Conservation (phyloP, 2,888 invertebrate species). For the Lumbricus terrestris region DNA sequence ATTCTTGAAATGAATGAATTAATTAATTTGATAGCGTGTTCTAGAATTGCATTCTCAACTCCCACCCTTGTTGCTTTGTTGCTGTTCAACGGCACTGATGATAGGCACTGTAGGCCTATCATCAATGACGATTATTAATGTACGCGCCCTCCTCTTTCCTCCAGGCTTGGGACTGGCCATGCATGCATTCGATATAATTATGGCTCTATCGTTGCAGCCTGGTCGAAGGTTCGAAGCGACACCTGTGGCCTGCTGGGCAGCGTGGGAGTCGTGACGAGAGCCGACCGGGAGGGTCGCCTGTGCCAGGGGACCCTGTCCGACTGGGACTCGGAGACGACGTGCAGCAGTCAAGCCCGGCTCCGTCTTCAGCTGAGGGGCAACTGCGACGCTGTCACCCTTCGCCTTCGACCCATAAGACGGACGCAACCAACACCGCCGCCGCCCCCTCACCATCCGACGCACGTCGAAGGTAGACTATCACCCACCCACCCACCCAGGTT, state of each 20-base stretch:
- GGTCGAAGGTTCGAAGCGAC: conserved; percentile 8
- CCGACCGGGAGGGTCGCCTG: background rate
- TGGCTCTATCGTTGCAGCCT: conserved; percentile 4
- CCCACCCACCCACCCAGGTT: too few species aligned
- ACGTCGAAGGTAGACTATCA: background rate
- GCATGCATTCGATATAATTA: too few species aligned
- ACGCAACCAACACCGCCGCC: background rate
- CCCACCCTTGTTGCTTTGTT: too few species aligned
- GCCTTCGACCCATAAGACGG: background rate
- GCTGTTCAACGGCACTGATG: too few species aligned
- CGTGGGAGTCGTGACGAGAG: conserved; percentile 8
- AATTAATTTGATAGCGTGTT: too few species aligned
- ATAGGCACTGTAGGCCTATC: too few species aligned
- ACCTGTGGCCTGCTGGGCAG: conserved; percentile 22
- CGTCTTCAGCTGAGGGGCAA: conserved; percentile 15
- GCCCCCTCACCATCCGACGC: background rate
- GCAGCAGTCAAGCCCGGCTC: conserved; percentile 18
- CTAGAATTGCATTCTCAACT: too few species aligned
- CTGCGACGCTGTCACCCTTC: background rate
- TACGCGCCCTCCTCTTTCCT: too few species aligned
- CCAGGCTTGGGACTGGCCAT: too few species aligned
- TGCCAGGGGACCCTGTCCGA: conserved; percentile 27
- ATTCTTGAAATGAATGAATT: too few species aligned
- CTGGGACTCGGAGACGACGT: conserved; percentile 16
- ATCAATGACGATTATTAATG: too few species aligned